These are phyloP conservation scores for Babylonia areolata DNA, from an alignment of 1,140 invertebrate genomes.

Conservation along the genomic window DNA sequence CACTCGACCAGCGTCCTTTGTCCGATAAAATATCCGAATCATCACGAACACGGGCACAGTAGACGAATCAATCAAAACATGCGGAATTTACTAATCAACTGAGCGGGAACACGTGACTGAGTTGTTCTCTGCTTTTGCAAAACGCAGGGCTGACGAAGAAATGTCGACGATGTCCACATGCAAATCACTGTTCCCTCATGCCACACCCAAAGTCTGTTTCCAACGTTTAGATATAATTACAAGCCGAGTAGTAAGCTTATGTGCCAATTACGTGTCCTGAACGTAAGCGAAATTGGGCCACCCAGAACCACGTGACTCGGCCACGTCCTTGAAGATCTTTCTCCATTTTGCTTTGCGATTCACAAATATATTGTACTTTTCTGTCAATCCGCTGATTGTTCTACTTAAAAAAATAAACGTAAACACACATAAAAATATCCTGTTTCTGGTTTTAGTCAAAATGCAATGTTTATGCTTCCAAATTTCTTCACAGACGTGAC, in stretches of 20 bases:
- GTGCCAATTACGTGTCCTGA: background rate
- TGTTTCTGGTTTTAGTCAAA: background rate
- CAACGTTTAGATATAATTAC: too few species aligned
- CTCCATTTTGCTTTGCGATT: slow-evolving; percentile 25
- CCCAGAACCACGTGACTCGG: slow-evolving; percentile 41
- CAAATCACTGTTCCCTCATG: background rate
- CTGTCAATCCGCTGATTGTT: background rate
- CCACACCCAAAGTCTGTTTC: background rate
- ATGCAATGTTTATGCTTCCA: background rate
- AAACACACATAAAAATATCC: background rate
- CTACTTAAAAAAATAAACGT: background rate
- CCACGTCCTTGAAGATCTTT: slow-evolving; percentile 35
- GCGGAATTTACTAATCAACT: slow-evolving; percentile 9
- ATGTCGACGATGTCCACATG: background rate
- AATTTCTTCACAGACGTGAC: slow-evolving; percentile 20
- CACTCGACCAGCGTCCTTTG: background rate
- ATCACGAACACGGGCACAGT: background rate
- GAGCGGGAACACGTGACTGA: slow-evolving; percentile 33
- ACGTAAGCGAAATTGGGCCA: slow-evolving; percentile 11
- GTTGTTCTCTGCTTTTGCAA: background rate
- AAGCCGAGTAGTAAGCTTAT: background rate
- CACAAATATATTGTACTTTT: slow-evolving; percentile 4
- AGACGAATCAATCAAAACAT: slow-evolving; percentile 5
- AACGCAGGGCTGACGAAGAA: background rate
- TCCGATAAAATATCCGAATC: background rate